Evolutionary conservation across 2,113 vertebrate genomes (phyloP).

Genomic region (Edolisoma coerulescens): DNA sequence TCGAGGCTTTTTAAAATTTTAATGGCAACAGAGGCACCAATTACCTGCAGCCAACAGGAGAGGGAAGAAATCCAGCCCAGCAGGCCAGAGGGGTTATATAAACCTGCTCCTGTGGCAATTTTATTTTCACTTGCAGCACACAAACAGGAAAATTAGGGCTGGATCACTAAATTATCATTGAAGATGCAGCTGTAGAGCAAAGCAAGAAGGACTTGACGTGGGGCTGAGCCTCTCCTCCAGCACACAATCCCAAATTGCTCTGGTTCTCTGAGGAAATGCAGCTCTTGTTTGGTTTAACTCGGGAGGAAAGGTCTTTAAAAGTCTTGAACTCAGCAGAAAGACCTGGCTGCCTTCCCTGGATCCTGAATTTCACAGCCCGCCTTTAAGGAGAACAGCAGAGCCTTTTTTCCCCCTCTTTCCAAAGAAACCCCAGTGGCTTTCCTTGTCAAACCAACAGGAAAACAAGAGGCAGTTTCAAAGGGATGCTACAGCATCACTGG

Average conservation of each 20-base stretch:
- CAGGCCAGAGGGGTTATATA: neutral
- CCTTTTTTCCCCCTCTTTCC: neutral
- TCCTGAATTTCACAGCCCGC: neutral
- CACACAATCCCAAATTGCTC: neutral
- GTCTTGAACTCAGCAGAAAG: neutral
- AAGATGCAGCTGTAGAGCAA: neutral
- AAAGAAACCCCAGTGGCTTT: neutral
- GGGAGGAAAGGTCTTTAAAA: neutral
- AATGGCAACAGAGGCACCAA: neutral
- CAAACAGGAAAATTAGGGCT: neutral
- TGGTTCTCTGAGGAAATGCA: neutral
- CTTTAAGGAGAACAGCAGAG: neutral
- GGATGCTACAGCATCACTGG: rapidly evolving
- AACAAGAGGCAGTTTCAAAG: neutral
- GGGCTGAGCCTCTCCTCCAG: neutral
- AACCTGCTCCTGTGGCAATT: neutral
- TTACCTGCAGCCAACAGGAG: neutral
- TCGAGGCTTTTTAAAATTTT: neutral
- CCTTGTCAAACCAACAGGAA: neutral
- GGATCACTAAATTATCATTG: neutral
- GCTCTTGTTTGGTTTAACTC: neutral
- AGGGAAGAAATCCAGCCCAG: neutral
- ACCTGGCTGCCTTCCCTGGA: neutral
- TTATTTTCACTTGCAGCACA: neutral
- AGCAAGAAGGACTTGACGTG: rapidly evolving